phyloP scores from a whole-genome alignment of 2,888 invertebrate species.

The Drosophila macrospina region DNA sequence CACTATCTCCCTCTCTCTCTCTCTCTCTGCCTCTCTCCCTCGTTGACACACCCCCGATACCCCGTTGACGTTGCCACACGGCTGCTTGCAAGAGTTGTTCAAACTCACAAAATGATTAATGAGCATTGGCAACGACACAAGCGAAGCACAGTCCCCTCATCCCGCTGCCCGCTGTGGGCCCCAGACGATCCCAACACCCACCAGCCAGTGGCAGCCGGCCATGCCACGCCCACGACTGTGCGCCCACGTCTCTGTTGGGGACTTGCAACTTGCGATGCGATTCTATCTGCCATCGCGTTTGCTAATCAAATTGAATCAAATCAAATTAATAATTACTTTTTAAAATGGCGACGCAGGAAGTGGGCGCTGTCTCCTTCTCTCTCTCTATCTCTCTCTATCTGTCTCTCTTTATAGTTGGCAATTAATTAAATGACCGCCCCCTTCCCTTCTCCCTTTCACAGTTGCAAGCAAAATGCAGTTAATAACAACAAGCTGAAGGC shows the following conservation, averaged over 20 bases:
- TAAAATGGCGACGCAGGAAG: conserved; percentile 66
- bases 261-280: conserved; percentile 11
- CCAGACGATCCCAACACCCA: conserved; percentile 53
- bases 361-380: conserved; percentile 53
- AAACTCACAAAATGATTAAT: conserved; percentile 74
- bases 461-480: conserved; percentile 51
- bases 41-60: background rate
- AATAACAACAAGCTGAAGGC: conserved; percentile 47
- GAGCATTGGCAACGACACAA: conserved; percentile 61
- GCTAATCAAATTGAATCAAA: conserved; percentile 81
- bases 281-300: conserved; percentile 60
- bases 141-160: conserved; percentile 13
- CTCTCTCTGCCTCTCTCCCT: background rate
- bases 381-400: background rate
- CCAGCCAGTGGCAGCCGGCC: conserved; percentile 41
- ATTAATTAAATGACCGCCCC: conserved; percentile 61
- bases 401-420: conserved; percentile 40
- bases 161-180: background rate
- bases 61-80: conserved; percentile 4
- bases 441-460: background rate
- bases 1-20: background rate
- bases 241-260: conserved; percentile 42
- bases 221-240: conserved; percentile 37
- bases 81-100: conserved; percentile 16
- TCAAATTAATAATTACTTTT: conserved; percentile 81